Evolutionary conservation across 2,797 vertebrate genomes (phyloP), one percentile per base, ranked within the genome.

Genomic region (Cossypha caffra): DNA sequence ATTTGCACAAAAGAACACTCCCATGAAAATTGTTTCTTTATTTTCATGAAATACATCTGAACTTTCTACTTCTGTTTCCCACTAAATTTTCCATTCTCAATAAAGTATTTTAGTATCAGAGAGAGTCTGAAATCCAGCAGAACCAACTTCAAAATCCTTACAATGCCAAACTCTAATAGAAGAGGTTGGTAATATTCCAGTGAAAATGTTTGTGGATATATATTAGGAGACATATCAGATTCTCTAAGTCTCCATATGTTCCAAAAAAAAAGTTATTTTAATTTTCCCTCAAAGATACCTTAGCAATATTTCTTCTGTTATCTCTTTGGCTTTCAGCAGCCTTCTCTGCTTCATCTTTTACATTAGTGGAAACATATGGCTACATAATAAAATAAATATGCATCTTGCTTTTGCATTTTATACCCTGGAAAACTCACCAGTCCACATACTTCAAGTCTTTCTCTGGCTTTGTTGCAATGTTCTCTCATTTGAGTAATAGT

Each of bases 231-330:
- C 52, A 63, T 81, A 85, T 13, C 81, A 63, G 37, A 73, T 95
- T 95, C 48, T 81, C 16, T 48, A 50, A 81, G 59, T 75, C 45
- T 91, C 48, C 63, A 55, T 94, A 59, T 91, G 87, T 9, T 95
- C 38, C 23, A 85, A 68, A 82, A 88, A 84, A 42, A 59, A 55
- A n/a, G 51, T 88, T 66, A 75, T 88, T 93, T 88, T 50, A 78
- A 78, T 86, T 94, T 88, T 91, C 37, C 37, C 21, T 94, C 52
- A 47, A 85, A 91, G 52, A 76, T 67, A 79, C 29, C 24, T 82
- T 74, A 92, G 48, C 26, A 85, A 48, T 20, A 94, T 91, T 94
- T 89, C 78, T 87, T 4, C n/a, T 89, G 57, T 89, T 96, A 95
- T 96, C 94, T 92, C 29, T 87, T 79, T 80, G 61, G 71, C 78